A percentile compares a stretch with the other conserved stretches of the same genome.
Conservation (phyloP, 2,888 invertebrate genomes). For the Caprella mutica region DNA sequence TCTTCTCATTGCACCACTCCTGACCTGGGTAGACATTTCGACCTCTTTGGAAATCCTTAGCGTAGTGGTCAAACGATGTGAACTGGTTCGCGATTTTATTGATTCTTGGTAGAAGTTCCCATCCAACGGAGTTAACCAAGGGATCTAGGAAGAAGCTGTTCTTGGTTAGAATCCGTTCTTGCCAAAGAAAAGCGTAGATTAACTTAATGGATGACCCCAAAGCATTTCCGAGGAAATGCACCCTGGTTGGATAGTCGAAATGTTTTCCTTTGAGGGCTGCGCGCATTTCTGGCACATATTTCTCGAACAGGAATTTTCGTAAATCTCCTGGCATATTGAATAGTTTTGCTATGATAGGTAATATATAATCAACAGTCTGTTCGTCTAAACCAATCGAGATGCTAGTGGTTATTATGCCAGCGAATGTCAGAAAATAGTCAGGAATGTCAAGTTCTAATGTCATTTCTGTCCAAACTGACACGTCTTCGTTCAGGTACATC, state of each 20-base stretch:
- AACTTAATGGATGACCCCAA: neutral
- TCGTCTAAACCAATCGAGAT: neutral
- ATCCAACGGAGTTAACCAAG: neutral
- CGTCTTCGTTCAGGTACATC: conserved; percentile 3
- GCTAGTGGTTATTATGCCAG: neutral
- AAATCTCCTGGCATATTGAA: conserved; percentile 1
- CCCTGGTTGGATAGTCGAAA: neutral
- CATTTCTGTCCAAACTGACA: neutral
- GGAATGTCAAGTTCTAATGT: conserved; percentile 1
- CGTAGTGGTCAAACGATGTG: neutral
- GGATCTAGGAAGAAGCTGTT: neutral
- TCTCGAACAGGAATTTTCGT: neutral
- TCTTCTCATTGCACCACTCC: neutral
- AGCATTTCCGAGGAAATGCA: neutral
- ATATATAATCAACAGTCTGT: neutral
- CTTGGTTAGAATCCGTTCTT: neutral
- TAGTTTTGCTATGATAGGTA: neutral
- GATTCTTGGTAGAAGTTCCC: neutral
- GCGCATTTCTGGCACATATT: conserved; percentile 4
- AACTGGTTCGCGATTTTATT: conserved; percentile 1
- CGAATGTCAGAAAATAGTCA: neutral
- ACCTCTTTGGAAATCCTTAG: neutral
- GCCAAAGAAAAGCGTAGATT: conserved; percentile 6
- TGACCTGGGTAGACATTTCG: neutral
- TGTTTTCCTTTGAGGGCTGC: neutral